A percentile compares a stretch with the other conserved stretches of the same genome.
These are phyloP conservation scores for Temnothorax longispinosus DNA, from an alignment of 1,140 invertebrate species.

Conservation along the genomic window DNA sequence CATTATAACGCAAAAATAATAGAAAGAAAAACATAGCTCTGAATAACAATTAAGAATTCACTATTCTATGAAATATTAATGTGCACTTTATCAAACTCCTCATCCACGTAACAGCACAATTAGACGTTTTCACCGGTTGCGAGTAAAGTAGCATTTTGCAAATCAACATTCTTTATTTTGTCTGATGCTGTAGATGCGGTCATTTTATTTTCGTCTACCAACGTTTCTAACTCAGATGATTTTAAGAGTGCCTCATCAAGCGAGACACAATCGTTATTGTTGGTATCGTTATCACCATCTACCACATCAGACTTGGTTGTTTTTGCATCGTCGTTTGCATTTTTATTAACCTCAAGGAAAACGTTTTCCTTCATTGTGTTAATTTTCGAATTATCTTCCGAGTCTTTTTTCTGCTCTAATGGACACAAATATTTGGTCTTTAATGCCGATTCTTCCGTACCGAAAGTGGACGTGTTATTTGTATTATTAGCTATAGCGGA, in stretches of 20 bases:
- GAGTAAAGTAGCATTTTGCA: constrained; percentile 18
- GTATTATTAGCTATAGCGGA: constrained; percentile 22
- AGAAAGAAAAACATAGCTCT: constrained; percentile 58
- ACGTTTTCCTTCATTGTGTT: constrained; percentile 11
- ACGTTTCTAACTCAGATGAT: constrained; percentile 40
- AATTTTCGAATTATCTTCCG: constrained; percentile 40
- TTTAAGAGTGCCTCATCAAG: constrained; percentile 55
- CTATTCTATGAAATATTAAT: constrained; percentile 38
- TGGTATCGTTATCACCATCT: constrained; percentile 58
- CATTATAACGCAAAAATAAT: constrained; percentile 69
- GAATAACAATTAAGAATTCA: constrained; percentile 48
- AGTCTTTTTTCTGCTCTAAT: constrained; percentile 38
- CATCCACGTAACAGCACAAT: constrained; percentile 32
- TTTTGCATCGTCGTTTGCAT: constrained; percentile 30
- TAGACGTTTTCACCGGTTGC: constrained; percentile 17
- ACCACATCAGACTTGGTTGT: background rate
- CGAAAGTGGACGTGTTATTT: constrained; percentile 42
- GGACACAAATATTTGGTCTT: constrained; percentile 72
- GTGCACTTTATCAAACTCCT: constrained; percentile 49
- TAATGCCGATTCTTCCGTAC: constrained; percentile 68
- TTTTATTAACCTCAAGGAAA: constrained; percentile 20
- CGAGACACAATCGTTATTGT: constrained; percentile 68
- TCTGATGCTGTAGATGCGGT: constrained; percentile 22
- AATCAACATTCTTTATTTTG: constrained; percentile 46
- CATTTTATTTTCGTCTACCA: constrained; percentile 55